Percentiles rank a stretch among this genome's conserved stretches.
These are phyloP conservation scores for Argyresthia goedartella DNA, from an alignment of 2,888 invertebrate species.

Conservation along the genomic window DNA sequence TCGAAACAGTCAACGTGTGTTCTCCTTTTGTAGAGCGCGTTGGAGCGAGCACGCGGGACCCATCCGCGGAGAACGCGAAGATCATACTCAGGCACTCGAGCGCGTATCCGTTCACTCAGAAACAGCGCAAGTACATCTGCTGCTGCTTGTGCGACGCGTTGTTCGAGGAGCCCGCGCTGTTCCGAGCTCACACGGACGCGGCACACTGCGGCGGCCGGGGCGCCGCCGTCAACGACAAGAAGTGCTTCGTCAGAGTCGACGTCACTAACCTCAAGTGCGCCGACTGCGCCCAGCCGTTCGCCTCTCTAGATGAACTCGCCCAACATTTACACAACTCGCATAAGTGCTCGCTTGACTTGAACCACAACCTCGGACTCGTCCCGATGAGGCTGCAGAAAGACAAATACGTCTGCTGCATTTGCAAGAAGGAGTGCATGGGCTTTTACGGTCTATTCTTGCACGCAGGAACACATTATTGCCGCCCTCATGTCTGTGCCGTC, in stretches of 20 bases:
- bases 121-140: background rate
- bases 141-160: slow-evolving; percentile 2
- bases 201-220: background rate
- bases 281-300: background rate
- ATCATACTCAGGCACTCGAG: slow-evolving; percentile 1
- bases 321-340: slow-evolving; percentile 6
- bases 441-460: slow-evolving; percentile 3
- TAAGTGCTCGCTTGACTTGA: background rate
- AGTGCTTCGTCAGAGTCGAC: background rate
- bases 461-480: slow-evolving; percentile 1
- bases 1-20: no score
- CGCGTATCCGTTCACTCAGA: slow-evolving; percentile 4
- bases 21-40: slow-evolving; percentile 3
- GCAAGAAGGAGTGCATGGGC: slow-evolving; percentile 1
- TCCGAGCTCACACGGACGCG: background rate
- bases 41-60: background rate
- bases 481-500: slow-evolving; percentile 8
- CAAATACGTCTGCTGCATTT: slow-evolving; percentile 2
- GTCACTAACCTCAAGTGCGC: slow-evolving; percentile 1
- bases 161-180: background rate
- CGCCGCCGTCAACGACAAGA: background rate
- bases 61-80: background rate
- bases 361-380: background rate
- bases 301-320: slow-evolving; percentile 3
- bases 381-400: slow-evolving; percentile 1